Percentiles rank a stretch among this genome's conserved stretches.
phyloP scores from a whole-genome alignment of 2,797 vertebrate species.

The Lacerta bilineata region DNA sequence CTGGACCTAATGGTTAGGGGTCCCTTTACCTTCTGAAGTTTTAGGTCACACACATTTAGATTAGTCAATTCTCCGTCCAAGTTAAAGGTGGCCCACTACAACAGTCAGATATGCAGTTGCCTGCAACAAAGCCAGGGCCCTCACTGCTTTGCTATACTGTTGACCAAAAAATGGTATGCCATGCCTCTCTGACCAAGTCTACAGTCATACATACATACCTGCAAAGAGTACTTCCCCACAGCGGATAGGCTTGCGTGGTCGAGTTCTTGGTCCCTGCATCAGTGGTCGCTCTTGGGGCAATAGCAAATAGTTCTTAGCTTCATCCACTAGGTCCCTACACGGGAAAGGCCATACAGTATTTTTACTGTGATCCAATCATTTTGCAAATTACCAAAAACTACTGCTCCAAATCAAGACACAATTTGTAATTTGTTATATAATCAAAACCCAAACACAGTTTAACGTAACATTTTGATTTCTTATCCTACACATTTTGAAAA shows the following conservation, averaged over 20 bases:
- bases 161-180: background rate
- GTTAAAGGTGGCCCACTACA: background rate
- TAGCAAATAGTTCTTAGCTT: conserved; percentile 98
- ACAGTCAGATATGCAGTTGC: background rate
- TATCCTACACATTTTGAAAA: background rate
- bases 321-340: conserved; percentile 95
- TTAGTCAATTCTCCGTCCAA: background rate
- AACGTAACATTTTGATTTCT: too few relatives aligned
- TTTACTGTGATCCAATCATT: conserved; percentile 9
- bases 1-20: too few relatives aligned
- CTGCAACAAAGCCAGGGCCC: background rate
- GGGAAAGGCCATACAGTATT: conserved; percentile 42
- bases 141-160: background rate
- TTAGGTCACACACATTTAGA: background rate
- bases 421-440: too few relatives aligned
- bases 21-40: background rate
- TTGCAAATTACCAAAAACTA: background rate
- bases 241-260: conserved; percentile 96
- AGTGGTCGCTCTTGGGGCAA: conserved; percentile 96
- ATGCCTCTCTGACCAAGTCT: background rate
- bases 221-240: conserved; percentile 99
- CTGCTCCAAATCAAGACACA: conserved; percentile 20
- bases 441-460: too few relatives aligned
- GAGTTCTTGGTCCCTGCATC: conserved; percentile 97
- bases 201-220: conserved; percentile 77